These are phyloP conservation scores for Petaurus breviceps DNA, from an alignment of 2,113 vertebrate species.

Conservation along the genomic window DNA sequence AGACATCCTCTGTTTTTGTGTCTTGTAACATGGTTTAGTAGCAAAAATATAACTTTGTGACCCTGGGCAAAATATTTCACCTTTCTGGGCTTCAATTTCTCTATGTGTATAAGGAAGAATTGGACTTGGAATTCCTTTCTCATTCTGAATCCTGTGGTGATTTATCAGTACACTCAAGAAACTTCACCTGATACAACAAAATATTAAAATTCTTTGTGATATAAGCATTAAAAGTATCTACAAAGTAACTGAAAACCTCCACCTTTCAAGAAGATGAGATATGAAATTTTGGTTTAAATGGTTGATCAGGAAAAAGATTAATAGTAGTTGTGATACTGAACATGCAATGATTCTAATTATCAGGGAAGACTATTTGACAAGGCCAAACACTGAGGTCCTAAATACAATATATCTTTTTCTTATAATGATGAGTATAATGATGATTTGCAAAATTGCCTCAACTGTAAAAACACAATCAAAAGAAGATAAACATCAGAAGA, in stretches of 20 bases:
- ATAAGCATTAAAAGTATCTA: background rate
- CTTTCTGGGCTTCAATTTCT: background rate
- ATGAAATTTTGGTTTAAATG: slow-evolving; percentile 55
- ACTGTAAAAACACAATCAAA: slow-evolving; percentile 87
- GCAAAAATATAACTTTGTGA: background rate
- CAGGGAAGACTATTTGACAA: slow-evolving; percentile 83
- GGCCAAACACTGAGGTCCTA: slow-evolving; percentile 80
- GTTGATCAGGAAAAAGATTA: slow-evolving; percentile 78
- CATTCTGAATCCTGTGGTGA: background rate
- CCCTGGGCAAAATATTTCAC: background rate
- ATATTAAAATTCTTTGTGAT: background rate
- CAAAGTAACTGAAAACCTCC: slow-evolving; percentile 56
- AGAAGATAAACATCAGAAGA: slow-evolving; percentile 85
- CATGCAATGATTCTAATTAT: slow-evolving; percentile 80
- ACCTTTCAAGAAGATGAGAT: slow-evolving; percentile 76
- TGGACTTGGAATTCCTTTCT: background rate
- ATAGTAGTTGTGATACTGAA: slow-evolving; percentile 85
- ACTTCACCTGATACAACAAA: background rate
- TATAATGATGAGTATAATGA: slow-evolving; percentile 84
- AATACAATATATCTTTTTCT: slow-evolving; percentile 84
- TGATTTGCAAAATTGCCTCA: slow-evolving; percentile 85
- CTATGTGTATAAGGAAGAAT: background rate
- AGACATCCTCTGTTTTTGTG: background rate
- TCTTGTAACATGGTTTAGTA: background rate
- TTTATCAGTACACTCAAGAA: background rate